Percentiles rank a stretch among this genome's conserved stretches.
Evolutionary conservation across 2,888 invertebrate genomes (phyloP).

Genomic region (Dyspetes luteomarginatus): DNA sequence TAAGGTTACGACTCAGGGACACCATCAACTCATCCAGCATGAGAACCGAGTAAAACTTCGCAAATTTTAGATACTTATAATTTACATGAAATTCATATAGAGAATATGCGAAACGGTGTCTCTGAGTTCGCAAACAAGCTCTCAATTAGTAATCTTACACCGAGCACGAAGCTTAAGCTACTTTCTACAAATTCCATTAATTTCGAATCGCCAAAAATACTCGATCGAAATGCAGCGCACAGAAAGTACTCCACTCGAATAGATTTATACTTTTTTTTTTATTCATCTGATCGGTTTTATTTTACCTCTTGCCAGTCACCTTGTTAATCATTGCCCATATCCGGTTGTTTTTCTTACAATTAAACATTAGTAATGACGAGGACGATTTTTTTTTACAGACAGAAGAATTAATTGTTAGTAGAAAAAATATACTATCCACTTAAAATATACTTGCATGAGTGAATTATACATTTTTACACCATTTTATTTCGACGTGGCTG

Average conservation of each 20-base stretch:
- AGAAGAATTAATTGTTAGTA: background rate
- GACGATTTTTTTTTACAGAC: slow-evolving; percentile 11
- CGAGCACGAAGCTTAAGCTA: too few species aligned
- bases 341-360: too few species aligned
- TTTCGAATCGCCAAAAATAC: too few species aligned
- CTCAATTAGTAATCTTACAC: too few species aligned
- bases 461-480: background rate
- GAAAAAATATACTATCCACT: background rate
- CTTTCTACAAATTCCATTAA: too few species aligned
- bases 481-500: background rate
- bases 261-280: background rate
- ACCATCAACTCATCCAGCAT: background rate
- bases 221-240: too few species aligned
- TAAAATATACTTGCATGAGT: background rate
- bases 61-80: too few species aligned
- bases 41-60: background rate
- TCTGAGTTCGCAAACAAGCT: too few species aligned
- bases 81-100: too few species aligned
- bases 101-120: too few species aligned
- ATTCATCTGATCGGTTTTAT: background rate
- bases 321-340: background rate
- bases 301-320: background rate
- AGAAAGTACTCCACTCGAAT: background rate
- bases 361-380: background rate
- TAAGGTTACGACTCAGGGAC: background rate